Conservation (phyloP, 2,888 invertebrate genomes). For the Luffia ferchaultella region DNA sequence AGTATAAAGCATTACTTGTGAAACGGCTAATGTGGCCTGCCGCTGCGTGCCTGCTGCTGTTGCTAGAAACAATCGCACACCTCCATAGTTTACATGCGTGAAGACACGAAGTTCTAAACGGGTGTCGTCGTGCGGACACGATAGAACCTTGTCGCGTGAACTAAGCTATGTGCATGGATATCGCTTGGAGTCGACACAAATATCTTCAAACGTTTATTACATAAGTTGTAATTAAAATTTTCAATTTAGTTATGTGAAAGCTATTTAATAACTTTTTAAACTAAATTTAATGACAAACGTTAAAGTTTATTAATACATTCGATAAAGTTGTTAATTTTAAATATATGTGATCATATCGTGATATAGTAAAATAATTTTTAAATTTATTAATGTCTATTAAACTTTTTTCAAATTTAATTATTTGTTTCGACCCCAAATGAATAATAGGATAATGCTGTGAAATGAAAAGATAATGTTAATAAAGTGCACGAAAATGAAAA, state of each 20-base stretch:
- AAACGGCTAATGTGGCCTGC: conserved; percentile 25
- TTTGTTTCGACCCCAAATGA: too few species aligned
- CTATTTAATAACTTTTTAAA: background rate
- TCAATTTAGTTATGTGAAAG: background rate
- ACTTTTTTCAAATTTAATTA: too few species aligned
- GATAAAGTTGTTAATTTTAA: background rate
- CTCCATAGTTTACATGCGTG: conserved; percentile 2
- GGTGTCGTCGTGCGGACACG: background rate
- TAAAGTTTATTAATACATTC: background rate
- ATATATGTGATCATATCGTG: background rate
- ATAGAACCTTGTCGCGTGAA: too few species aligned
- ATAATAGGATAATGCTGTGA: too few species aligned
- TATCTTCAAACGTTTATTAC: background rate
- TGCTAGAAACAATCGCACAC: conserved; percentile 29
- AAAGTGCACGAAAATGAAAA: too few species aligned
- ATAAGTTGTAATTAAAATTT: too few species aligned
- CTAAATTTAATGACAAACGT: background rate
- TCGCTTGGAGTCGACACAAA: background rate
- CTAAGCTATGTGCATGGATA: background rate
- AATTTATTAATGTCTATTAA: too few species aligned
- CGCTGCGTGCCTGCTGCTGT: conserved; percentile 33
- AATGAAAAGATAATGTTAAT: too few species aligned
- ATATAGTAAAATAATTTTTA: too few species aligned
- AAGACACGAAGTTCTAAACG: background rate
- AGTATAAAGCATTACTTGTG: conserved; percentile 6